Base-by-base conservation (phyloP, 2,113 vertebrate species). In the Phrynosoma blainvillii region DNA sequence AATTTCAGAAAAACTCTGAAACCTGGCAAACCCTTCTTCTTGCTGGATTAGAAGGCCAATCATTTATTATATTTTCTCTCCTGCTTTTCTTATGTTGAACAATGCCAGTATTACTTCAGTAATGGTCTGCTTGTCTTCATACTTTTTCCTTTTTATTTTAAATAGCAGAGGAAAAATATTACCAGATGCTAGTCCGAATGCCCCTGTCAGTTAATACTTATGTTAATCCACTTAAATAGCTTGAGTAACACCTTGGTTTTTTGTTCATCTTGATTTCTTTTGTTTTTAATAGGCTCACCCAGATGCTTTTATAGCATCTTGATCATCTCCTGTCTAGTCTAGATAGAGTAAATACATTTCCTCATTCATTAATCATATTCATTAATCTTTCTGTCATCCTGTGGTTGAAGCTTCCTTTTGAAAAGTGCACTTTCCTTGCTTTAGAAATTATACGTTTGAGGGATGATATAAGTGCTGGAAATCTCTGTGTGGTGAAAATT, bases 111-210 rank as follows among this genome's bases (percentile, higher is more conserved):
- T 36, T 62, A 65, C 8, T 80, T 80, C 23, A 80, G 18, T 59
- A 80, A 59, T n/a, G 32, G 18, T 30, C 32, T 66, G 36, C 5
- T 66, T 32, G 59, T 66, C 32, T 82, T 81, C 11, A 71, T 71
- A 62, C 59, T 62, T 62, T 54, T 78, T 47, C 42, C 52, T 78
- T 23, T 74, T 75, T 36, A 7, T 79, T 56, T 79, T 56, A n/a
- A 79, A 12, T n/a, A 59, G 30, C 56, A 13, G 90, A 90, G 89
- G 80, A 92, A 90, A 93, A 89, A 88, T 84, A 79, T 93, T 87
- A 84, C 75, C 6, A 88, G 75, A 23, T 92, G 56, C 16, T 21
- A 62, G 90, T 82, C 79, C 75, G 54, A 25, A 84, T 86, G 82
- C 91, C 88, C 73, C 2, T 40, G 62, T 81, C 52, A 90, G 84